Conservation (phyloP, 2,113 vertebrate species). For the Hepsetus odoe region DNA sequence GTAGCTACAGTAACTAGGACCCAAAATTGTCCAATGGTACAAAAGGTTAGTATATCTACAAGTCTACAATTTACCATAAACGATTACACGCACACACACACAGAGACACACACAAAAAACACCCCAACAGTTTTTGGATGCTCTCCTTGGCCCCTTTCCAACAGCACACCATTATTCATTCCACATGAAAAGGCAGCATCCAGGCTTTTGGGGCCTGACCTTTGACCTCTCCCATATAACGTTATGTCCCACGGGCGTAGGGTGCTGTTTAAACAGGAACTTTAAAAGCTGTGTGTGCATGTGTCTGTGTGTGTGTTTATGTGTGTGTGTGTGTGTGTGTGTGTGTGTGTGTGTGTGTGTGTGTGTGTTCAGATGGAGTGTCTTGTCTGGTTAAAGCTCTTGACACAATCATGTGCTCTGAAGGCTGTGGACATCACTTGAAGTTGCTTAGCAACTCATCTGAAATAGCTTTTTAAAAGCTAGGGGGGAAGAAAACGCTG, state of each 20-base stretch:
- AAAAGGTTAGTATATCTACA: neutral
- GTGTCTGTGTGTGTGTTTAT: neutral
- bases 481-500: conserved; percentile 17
- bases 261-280: conserved; percentile 3
- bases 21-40: too few species aligned
- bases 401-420: conserved; percentile 38
- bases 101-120: neutral
- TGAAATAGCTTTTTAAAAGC: conserved; percentile 44
- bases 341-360: conserved; percentile 30
- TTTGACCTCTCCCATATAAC: conserved; percentile 22
- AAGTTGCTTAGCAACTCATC: conserved; percentile 53
- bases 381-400: conserved; percentile 37
- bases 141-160: neutral
- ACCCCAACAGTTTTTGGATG: neutral
- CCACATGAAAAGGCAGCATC: conserved; percentile 10
- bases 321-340: conserved; percentile 22
- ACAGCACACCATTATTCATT: neutral
- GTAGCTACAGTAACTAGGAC: too few species aligned
- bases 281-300: conserved; percentile 11
- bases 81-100: neutral
- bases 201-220: conserved; percentile 19
- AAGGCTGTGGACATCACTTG: conserved; percentile 39
- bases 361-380: neutral
- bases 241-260: conserved; percentile 10
- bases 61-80: too few species aligned